These are phyloP conservation scores for Samia ricini DNA, from an alignment of 1,140 invertebrate genomes.

Conservation along the genomic window DNA sequence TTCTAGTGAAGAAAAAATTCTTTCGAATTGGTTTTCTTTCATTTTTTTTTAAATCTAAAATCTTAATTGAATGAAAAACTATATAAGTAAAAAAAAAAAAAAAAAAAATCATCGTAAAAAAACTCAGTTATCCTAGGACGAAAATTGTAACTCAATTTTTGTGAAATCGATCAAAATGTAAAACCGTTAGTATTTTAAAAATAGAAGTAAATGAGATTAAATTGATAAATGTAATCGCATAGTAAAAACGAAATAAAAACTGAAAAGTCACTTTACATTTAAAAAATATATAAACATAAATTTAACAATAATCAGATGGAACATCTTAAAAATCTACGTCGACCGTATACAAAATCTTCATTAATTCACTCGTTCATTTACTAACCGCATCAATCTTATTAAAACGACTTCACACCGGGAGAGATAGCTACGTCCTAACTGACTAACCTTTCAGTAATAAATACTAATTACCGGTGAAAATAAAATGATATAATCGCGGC, in stretches of 20 bases:
- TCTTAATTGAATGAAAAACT: too few species aligned
- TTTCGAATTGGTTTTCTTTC: too few species aligned
- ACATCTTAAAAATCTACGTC: slow-evolving; percentile 42
- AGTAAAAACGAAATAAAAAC: background rate
- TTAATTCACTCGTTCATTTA: slow-evolving; percentile 59
- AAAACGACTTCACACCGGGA: slow-evolving; percentile 54
- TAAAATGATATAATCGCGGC: slow-evolving; percentile 65
- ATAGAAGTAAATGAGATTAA: too few species aligned
- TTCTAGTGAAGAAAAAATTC: too few species aligned
- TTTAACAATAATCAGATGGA: slow-evolving; percentile 38
- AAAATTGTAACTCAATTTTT: too few species aligned
- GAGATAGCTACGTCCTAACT: slow-evolving; percentile 21
- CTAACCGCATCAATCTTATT: slow-evolving; percentile 59
- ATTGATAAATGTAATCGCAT: too few species aligned
- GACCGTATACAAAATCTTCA: slow-evolving; percentile 56
- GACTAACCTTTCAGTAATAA: slow-evolving; percentile 55
- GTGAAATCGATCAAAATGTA: too few species aligned
- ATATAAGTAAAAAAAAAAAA: too few species aligned
- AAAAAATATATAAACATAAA: background rate
- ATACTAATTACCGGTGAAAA: slow-evolving; percentile 74
- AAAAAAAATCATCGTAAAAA: too few species aligned
- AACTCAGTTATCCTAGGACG: too few species aligned
- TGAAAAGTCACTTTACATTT: background rate
- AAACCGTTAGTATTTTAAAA: too few species aligned
- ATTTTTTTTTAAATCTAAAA: too few species aligned